Conservation (phyloP, 2,888 invertebrate species). For the Heliconius aoede region DNA sequence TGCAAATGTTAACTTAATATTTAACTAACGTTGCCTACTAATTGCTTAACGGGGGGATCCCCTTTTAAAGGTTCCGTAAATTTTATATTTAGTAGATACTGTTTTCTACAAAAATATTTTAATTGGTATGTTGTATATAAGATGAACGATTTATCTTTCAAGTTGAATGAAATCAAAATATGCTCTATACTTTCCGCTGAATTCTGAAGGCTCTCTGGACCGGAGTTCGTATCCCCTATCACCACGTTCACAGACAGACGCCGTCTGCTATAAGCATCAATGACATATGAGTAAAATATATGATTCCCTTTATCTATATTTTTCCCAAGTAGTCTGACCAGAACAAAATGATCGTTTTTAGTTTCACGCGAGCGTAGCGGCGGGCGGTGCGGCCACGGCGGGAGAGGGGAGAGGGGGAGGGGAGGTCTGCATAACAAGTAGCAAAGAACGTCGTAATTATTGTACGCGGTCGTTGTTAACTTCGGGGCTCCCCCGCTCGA, state of each 20-base stretch:
- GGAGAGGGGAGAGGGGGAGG: not conserved
- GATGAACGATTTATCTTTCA: no score
- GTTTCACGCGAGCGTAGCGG: constrained; percentile 13
- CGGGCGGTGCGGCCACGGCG: not conserved
- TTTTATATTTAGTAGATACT: no score
- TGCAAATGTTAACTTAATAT: constrained; percentile 12
- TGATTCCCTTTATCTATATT: not conserved
- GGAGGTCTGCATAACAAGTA: constrained; percentile 33
- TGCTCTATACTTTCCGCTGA: no score
- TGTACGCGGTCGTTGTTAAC: constrained; percentile 27
- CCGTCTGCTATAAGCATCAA: no score
- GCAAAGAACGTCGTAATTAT: constrained; percentile 34
- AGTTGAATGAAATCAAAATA: no score
- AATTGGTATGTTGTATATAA: no score
- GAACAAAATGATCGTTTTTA: constrained; percentile 9
- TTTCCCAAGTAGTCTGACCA: constrained; percentile 11
- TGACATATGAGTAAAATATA: no score
- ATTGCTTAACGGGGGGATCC: not conserved
- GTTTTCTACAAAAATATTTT: no score
- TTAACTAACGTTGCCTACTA: constrained; percentile 5
- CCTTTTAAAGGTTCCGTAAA: not conserved
- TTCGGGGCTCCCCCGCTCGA: constrained; percentile 24
- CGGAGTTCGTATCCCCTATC: no score
- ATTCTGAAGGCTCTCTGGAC: no score
- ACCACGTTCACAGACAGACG: no score